A percentile compares a stretch with the other conserved stretches of the same genome.
These are phyloP conservation scores for Mylabris phalerata DNA, from an alignment of 1,140 invertebrate genomes.

Conservation along the genomic window DNA sequence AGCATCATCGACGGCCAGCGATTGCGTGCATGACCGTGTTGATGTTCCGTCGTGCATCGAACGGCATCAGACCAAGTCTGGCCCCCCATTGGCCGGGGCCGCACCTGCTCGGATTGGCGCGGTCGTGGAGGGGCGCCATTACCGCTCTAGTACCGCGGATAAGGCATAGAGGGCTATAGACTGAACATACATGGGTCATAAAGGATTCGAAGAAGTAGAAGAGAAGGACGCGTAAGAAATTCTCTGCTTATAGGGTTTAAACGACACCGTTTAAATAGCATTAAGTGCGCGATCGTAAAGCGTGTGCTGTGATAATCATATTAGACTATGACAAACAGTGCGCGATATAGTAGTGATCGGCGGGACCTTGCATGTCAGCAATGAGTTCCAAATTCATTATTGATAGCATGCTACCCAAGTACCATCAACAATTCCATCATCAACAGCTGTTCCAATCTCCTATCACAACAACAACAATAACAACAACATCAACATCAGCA, in stretches of 20 bases:
- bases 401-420: conserved; percentile 95
- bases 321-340: conserved; percentile 39
- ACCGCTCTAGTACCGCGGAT: conserved; percentile 57
- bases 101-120: conserved; percentile 42
- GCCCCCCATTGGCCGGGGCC: conserved; percentile 37
- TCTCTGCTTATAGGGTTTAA: conserved; percentile 40
- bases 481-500: conserved; percentile 19
- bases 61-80: conserved; percentile 34
- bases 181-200: conserved; percentile 60
- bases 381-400: conserved; percentile 96
- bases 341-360: conserved; percentile 35
- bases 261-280: conserved; percentile 33
- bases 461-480: conserved; percentile 29
- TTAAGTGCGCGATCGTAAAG: conserved; percentile 39
- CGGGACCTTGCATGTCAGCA: conserved; percentile 42
- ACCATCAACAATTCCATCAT: conserved; percentile 74
- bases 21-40: not conserved
- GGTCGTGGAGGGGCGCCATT: conserved; percentile 50
- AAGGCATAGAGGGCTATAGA: conserved; percentile 59
- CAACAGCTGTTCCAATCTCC: conserved; percentile 54
- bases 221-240: conserved; percentile 57
- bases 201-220: conserved; percentile 60
- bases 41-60: conserved; percentile 19
- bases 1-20: no score
- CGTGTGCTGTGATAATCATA: conserved; percentile 20